A percentile compares a stretch with the other conserved stretches of the same genome.
phyloP scores from a whole-genome alignment of 1,140 invertebrate genomes.

The Scaptomyza pallida region DNA sequence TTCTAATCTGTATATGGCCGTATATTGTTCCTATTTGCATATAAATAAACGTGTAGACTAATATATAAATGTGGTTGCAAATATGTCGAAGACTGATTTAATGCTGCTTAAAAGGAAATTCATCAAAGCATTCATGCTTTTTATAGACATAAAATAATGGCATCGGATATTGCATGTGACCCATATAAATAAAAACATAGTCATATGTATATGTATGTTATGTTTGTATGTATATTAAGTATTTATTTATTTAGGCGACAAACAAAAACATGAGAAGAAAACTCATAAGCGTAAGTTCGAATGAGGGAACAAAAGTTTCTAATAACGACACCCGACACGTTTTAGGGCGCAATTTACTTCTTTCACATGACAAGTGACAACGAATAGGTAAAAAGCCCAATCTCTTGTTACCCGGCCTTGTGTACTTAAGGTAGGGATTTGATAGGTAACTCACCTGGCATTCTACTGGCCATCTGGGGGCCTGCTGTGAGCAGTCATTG shows the following conservation, averaged over 20 bases:
- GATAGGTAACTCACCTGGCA: constrained; percentile 92
- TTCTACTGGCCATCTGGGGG: constrained; percentile 93
- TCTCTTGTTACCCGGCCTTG: not conserved
- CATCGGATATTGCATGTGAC: not conserved
- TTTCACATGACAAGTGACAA: not conserved
- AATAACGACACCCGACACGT: constrained; percentile 1
- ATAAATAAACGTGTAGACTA: not conserved
- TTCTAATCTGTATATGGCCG: no score
- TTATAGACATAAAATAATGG: not conserved
- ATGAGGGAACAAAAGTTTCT: not conserved
- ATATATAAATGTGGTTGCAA: not conserved
- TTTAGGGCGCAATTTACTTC: not conserved
- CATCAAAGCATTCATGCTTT: not conserved
- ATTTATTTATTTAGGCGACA: not conserved
- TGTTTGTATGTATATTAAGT: not conserved
- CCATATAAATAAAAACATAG: not conserved
- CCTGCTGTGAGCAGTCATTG: constrained; percentile 88
- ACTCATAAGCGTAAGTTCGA: not conserved
- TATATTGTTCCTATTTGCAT: no score
- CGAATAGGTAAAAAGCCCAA: not conserved
- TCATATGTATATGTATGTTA: no score
- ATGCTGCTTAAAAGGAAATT: not conserved
- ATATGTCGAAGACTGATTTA: not conserved
- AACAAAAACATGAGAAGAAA: not conserved
- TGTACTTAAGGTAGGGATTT: not conserved